phyloP scores from a whole-genome alignment of 1,140 invertebrate genomes.

The Calephelis virginiensis region DNA sequence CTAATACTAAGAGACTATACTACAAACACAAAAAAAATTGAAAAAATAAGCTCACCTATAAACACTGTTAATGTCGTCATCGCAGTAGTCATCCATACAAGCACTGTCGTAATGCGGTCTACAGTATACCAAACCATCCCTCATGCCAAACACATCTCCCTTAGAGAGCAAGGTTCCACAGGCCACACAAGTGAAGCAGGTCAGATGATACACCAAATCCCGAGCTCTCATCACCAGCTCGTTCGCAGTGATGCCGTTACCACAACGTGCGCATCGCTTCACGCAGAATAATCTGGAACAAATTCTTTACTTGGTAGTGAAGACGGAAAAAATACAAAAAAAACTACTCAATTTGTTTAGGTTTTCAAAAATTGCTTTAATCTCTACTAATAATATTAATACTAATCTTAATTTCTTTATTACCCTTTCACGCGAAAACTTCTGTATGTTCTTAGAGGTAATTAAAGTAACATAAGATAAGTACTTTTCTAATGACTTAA shows the following conservation, averaged over 20 bases:
- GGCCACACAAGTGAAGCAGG: slow-evolving; percentile 93
- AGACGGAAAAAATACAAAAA: slow-evolving; percentile 1
- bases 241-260: slow-evolving; percentile 89
- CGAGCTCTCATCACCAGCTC: slow-evolving; percentile 95
- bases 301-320: slow-evolving; percentile 29
- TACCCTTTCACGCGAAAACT: too few species aligned
- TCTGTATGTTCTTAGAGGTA: too few species aligned
- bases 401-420: too few species aligned
- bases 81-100: slow-evolving; percentile 75
- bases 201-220: slow-evolving; percentile 93
- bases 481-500: too few species aligned
- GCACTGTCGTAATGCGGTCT: slow-evolving; percentile 82
- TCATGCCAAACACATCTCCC: slow-evolving; percentile 94
- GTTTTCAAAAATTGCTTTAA: too few species aligned
- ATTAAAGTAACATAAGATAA: too few species aligned
- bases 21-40: not conserved
- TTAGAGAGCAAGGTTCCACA: slow-evolving; percentile 88
- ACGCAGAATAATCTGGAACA: slow-evolving; percentile 86
- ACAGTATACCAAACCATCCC: slow-evolving; percentile 88
- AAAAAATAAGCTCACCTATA: slow-evolving; percentile 51
- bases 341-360: too few species aligned
- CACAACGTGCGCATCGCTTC: slow-evolving; percentile 91
- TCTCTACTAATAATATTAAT: too few species aligned
- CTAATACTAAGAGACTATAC: too few species aligned
- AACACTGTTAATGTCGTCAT: slow-evolving; percentile 78